Evolutionary conservation across 2,888 invertebrate genomes (phyloP).

Genomic region (Sarcophaga subvicina): DNA sequence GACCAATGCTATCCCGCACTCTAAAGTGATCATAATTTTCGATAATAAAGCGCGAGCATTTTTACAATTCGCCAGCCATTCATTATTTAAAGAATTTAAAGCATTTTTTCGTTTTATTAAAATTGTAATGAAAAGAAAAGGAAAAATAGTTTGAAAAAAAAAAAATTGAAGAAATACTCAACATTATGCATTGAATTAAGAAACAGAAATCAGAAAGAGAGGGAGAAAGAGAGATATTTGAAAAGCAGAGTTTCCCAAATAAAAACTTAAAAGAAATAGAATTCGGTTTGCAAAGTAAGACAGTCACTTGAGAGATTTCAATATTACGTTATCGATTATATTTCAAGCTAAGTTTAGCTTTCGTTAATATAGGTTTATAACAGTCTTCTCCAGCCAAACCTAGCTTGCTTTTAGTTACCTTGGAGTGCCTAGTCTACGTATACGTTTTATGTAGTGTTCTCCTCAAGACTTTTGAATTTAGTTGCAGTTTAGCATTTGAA

Average conservation of each 20-base stretch:
- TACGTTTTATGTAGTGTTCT: no score
- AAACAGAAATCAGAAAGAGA: not conserved
- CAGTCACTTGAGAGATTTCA: no score
- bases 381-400: no score
- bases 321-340: no score
- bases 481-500: no score
- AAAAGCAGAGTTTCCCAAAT: not conserved
- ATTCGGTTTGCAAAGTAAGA: no score
- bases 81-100: constrained; percentile 51
- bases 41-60: not conserved
- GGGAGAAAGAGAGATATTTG: not conserved
- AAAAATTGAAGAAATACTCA: not conserved
- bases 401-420: no score
- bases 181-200: not conserved
- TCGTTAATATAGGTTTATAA: no score
- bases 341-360: no score
- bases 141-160: not conserved
- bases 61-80: not conserved
- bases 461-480: no score
- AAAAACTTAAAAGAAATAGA: no score
- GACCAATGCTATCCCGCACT: constrained; percentile 45
- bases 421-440: no score
- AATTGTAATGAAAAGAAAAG: not conserved
- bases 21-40: constrained; percentile 40
- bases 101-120: constrained; percentile 23